Conservation (phyloP, 2,113 vertebrate species). For the Phaetusa simplex region DNA sequence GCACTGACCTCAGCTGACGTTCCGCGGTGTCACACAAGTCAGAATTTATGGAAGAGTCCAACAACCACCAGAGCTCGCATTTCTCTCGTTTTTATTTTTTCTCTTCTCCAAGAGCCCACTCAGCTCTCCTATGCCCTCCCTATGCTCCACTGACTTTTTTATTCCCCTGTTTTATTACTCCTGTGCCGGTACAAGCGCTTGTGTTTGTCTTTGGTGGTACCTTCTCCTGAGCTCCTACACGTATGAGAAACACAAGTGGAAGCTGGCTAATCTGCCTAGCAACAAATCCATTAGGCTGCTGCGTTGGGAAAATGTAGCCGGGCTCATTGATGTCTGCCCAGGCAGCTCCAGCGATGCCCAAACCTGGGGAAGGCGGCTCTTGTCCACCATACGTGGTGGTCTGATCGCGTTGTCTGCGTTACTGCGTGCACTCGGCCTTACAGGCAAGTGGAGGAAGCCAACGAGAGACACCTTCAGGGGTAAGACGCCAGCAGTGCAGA, state of each 20-base stretch:
- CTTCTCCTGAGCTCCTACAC: not conserved
- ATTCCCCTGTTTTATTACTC: not conserved
- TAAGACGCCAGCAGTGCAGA: not conserved
- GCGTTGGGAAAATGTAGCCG: not conserved
- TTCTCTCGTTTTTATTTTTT: not conserved
- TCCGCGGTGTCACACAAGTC: not conserved
- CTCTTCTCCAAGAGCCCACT: not conserved
- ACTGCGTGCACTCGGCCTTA: not conserved
- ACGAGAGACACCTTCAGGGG: not conserved
- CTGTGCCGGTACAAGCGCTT: not conserved
- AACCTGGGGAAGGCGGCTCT: not conserved
- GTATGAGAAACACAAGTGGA: not conserved
- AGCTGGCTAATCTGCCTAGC: not conserved
- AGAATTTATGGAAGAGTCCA: not conserved
- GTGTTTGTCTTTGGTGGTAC: not conserved
- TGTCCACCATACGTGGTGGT: not conserved
- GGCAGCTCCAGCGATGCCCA: not conserved
- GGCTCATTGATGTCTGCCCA: not conserved
- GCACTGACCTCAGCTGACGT: not conserved
- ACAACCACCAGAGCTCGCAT: not conserved
- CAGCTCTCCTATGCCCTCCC: not conserved
- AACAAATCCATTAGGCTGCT: not conserved
- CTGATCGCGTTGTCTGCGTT: accelerated
- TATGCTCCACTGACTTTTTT: accelerated
- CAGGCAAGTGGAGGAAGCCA: not conserved